These are phyloP conservation scores for Aselliscus stoliczkanus DNA, from an alignment of 2,797 vertebrate species.

Conservation along the genomic window DNA sequence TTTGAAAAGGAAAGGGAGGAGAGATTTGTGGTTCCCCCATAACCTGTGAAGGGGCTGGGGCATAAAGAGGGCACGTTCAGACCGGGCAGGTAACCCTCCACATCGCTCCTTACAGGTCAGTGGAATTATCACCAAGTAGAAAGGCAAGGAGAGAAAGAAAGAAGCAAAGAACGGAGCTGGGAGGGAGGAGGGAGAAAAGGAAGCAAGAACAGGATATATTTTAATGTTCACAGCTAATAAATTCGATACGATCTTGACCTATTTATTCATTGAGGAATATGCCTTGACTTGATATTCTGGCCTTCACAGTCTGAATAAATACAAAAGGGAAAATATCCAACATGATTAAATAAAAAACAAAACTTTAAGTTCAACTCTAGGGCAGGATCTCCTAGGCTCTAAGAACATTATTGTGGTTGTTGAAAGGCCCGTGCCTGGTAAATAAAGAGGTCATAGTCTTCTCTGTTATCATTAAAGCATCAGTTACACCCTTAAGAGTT, in stretches of 20 bases:
- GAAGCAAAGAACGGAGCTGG: neutral
- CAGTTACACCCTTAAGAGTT: constrained; percentile 10
- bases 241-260: neutral
- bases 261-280: neutral
- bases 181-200: neutral
- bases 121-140: neutral
- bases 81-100: neutral
- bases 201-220: neutral
- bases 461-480: constrained; percentile 1
- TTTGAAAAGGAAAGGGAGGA: neutral
- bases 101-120: neutral
- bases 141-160: neutral
- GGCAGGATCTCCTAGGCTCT: neutral
- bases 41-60: neutral
- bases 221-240: neutral
- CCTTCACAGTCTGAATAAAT: constrained; percentile 20
- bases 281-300: neutral
- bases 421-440: neutral
- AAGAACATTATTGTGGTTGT: neutral
- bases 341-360: neutral
- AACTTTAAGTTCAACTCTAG: constrained; percentile 44
- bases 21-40: too few relatives aligned
- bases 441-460: neutral
- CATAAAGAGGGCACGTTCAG: neutral
- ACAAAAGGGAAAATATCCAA: constrained; percentile 40